phyloP scores from a whole-genome alignment of 2,888 invertebrate species.

The Drosophila paramelanica region DNA sequence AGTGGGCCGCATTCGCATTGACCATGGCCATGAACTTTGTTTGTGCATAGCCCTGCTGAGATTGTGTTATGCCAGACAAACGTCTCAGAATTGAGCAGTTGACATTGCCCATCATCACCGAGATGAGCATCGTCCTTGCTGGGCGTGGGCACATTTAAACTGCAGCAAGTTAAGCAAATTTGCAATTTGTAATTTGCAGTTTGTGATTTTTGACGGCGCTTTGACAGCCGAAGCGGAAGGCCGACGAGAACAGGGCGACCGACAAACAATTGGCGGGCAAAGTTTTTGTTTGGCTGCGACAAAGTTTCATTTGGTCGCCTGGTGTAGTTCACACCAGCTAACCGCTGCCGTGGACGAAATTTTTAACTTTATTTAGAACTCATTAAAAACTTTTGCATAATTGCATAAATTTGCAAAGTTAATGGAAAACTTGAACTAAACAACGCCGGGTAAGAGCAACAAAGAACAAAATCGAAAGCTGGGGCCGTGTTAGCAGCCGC shows the following conservation, averaged over 20 bases:
- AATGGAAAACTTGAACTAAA: conserved; percentile 66
- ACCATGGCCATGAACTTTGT: conserved; percentile 76
- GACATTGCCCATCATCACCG: conserved; percentile 52
- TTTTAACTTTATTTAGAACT: conserved; percentile 77
- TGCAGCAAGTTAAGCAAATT: conserved; percentile 50
- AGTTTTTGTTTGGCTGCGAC: conserved; percentile 47
- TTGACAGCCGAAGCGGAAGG: conserved; percentile 62
- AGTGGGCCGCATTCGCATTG: conserved; percentile 60
- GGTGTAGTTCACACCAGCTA: conserved; percentile 70
- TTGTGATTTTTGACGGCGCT: conserved; percentile 44
- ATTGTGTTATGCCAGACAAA: conserved; percentile 73
- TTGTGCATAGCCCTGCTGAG: conserved; percentile 42
- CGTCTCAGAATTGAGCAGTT: conserved; percentile 61
- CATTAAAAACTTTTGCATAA: conserved; percentile 79
- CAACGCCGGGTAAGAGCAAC: conserved; percentile 6
- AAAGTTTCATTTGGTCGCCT: conserved; percentile 59
- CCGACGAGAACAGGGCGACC: background rate
- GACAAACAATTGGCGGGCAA: conserved; percentile 23
- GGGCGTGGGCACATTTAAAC: conserved; percentile 20
- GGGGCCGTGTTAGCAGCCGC: conserved; percentile 1
- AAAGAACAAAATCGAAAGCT: too few relatives aligned
- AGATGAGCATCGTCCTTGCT: conserved; percentile 35
- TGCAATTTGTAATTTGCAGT: conserved; percentile 14
- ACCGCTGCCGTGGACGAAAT: conserved; percentile 68
- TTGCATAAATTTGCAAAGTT: conserved; percentile 80